Conservation (phyloP, 2,797 vertebrate genomes). For the Carduelis carduelis region DNA sequence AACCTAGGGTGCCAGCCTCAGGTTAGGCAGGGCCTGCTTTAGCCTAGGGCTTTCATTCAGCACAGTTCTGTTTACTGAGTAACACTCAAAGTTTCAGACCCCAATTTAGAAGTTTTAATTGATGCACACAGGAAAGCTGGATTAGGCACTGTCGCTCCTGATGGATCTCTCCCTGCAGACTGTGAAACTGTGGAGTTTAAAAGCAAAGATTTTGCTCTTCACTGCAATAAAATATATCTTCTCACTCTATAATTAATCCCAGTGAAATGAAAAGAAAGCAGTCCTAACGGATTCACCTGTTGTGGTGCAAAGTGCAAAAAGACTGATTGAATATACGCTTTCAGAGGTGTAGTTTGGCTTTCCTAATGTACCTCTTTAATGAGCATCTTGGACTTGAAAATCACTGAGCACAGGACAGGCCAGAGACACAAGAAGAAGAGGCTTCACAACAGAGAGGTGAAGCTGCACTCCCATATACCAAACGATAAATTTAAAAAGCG, state of each 20-base stretch:
- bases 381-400: not conserved
- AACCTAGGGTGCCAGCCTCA: not conserved
- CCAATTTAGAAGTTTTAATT: not conserved
- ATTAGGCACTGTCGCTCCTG: not conserved
- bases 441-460: not conserved
- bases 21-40: not conserved
- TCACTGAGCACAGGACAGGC: not conserved
- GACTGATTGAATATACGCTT: not conserved
- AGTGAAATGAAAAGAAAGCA: slow-evolving; percentile 34
- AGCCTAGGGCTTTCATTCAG: not conserved
- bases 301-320: not conserved
- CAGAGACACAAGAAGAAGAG: not conserved
- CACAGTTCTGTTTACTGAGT: not conserved
- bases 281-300: not conserved
- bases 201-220: slow-evolving; percentile 14
- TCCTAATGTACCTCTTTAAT: not conserved
- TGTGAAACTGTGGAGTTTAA: not conserved
- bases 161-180: not conserved
- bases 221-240: not conserved
- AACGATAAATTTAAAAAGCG: not conserved
- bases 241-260: slow-evolving; percentile 60
- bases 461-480: not conserved
- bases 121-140: not conserved
- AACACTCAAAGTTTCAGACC: not conserved
- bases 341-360: not conserved